Evolutionary conservation across 2,797 vertebrate genomes (phyloP), one percentile per base, ranked within the genome.

Genomic region (Kryptopterus vitreolus): DNA sequence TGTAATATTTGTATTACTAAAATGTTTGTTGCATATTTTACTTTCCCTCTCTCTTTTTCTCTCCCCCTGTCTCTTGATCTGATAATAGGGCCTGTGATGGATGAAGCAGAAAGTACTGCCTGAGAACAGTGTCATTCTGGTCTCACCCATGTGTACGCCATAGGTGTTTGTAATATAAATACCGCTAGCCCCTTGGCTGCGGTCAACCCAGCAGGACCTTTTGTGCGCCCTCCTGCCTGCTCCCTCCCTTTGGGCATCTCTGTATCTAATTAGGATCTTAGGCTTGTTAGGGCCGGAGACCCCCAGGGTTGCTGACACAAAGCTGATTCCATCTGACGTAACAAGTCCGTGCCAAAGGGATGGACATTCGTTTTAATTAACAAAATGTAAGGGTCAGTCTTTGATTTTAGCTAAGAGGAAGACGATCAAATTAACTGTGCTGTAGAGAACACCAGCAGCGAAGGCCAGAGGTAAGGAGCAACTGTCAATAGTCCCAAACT

Each of bases 341-440:
- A 94, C 91, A 93, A 94, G 92, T 94, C 93, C 92, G 89, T 93
- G 93, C 91, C 92, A 89, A 86, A 88, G 93, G 92, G 92, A 93
- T 86, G 85, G 90, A 92, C 93, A 92, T 91, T 94, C 93, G 93
- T 94, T 94, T 94, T 93, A 94, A 94, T 94, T 94, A 94, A 94
- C 91, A 92, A 91, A 92, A 94, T 83, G 88, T 89, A 91, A 91
- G 91, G 92, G 91, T 92, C 92, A 92, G 90, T 87, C 89, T 83
- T 77, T 89, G 90, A 93, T 91, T 81, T 57, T 76, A 77, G 79
- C 76, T 63, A 58, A 58, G 84, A 84, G 86, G 89, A 87, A 87
- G 83, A 61, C 62, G 58, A 78, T 76, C 75, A 77, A 82, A 85
- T 80, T 82, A 89, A 77, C 71, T 61, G 38, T 77, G 68, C 80